Conservation (phyloP, 2,797 vertebrate genomes). For the Sebastes diaconus region DNA sequence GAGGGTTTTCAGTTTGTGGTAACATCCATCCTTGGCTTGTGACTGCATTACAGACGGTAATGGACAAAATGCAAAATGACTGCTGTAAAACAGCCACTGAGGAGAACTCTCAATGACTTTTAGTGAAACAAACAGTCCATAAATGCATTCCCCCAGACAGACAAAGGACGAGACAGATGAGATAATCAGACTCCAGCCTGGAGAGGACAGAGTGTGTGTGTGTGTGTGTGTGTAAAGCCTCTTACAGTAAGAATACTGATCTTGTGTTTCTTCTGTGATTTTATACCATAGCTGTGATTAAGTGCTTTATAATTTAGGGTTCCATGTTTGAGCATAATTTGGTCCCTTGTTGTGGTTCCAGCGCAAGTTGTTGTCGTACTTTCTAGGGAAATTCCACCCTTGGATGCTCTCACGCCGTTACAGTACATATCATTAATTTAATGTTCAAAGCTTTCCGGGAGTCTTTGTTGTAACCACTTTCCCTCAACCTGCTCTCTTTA, state of each 20-base stretch:
- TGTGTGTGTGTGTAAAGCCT: constrained; percentile 13
- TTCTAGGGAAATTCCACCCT: not conserved
- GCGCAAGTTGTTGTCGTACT: not conserved
- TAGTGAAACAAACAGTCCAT: not conserved
- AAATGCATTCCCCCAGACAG: not conserved
- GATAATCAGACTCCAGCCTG: not conserved
- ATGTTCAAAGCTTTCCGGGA: not conserved
- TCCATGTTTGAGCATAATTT: not conserved
- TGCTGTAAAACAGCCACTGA: not conserved
- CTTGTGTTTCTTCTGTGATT: not conserved
- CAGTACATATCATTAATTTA: not conserved
- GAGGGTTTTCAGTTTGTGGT: not conserved
- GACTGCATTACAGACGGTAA: not conserved
- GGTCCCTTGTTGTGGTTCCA: not conserved
- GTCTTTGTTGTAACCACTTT: not conserved
- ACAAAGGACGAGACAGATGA: constrained; percentile 14
- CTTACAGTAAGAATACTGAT: not conserved
- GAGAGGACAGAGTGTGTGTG: not conserved
- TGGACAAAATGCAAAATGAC: not conserved
- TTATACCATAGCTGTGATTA: not conserved
- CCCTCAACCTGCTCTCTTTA: not conserved
- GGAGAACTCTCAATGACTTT: not conserved
- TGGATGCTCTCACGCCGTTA: not conserved
- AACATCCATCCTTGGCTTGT: not conserved
- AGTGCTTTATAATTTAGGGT: not conserved